Conservation (phyloP, 1,140 invertebrate genomes). For the Pachypsylla venusta region DNA sequence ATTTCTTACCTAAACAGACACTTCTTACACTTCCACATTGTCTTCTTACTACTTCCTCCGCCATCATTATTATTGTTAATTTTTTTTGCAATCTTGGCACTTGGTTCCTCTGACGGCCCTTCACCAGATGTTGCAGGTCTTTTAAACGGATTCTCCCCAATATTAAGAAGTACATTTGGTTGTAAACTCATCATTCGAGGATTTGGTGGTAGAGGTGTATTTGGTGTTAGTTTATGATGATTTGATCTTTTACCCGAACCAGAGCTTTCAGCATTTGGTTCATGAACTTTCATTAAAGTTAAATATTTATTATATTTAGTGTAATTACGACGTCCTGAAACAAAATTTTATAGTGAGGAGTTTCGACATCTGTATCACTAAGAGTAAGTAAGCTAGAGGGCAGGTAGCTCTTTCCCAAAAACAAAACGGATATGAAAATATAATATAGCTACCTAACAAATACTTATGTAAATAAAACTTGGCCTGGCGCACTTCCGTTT, state of each 20-base stretch:
- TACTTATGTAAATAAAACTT: too few species aligned
- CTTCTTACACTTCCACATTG: slow-evolving; percentile 65
- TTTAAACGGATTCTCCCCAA: neutral
- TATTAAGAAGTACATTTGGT: neutral
- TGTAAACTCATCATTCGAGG: neutral
- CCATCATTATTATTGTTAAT: neutral
- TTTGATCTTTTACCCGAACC: slow-evolving; percentile 18
- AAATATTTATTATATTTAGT: slow-evolving; percentile 83
- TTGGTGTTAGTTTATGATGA: neutral
- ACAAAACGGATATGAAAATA: too few species aligned
- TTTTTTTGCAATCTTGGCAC: slow-evolving; percentile 13
- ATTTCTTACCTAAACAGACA: slow-evolving; percentile 58
- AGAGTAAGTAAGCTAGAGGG: too few species aligned
- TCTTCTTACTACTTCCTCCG: slow-evolving; percentile 35
- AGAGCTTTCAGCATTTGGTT: slow-evolving; percentile 26
- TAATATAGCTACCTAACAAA: too few species aligned
- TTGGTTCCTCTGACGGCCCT: slow-evolving; percentile 12
- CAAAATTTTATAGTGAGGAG: too few species aligned
- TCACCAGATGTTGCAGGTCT: neutral
- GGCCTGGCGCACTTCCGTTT: too few species aligned
- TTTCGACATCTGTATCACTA: too few species aligned
- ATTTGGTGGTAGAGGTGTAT: neutral
- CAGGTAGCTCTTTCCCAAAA: too few species aligned
- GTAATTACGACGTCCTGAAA: slow-evolving; percentile 70
- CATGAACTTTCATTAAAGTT: slow-evolving; percentile 47